Percentiles rank a stretch among this genome's conserved stretches.
phyloP scores from a whole-genome alignment of 2,113 vertebrate genomes.

The Ailuropoda melanoleuca region DNA sequence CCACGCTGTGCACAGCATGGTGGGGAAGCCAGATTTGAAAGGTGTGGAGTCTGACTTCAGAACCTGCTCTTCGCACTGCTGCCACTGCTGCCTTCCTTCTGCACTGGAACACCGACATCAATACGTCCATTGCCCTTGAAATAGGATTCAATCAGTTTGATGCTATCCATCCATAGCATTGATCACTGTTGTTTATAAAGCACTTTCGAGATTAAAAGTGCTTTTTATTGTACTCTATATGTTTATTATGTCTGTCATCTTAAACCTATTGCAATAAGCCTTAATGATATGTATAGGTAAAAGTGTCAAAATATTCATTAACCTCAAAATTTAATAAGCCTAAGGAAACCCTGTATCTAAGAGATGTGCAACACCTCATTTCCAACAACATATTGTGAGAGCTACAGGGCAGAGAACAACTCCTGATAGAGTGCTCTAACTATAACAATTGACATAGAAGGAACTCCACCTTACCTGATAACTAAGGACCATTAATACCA shows the following conservation, averaged over 20 bases:
- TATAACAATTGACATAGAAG: neutral
- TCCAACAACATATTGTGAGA: neutral
- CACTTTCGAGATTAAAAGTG: constrained; percentile 71
- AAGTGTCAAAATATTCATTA: constrained; percentile 66
- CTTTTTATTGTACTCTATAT: constrained; percentile 62
- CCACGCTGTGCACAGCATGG: fast-evolving
- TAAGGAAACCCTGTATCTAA: neutral
- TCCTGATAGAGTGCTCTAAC: neutral
- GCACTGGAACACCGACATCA: neutral
- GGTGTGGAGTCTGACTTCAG: fast-evolving
- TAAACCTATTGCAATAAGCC: constrained; percentile 55
- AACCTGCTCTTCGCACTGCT: fast-evolving
- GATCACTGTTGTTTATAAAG: constrained; percentile 65
- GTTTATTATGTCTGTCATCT: constrained; percentile 65
- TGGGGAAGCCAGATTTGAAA: neutral
- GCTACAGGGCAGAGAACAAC: neutral
- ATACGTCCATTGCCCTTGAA: constrained; percentile 42
- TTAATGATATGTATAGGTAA: constrained; percentile 53
- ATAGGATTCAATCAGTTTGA: constrained; percentile 48
- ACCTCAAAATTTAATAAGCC: constrained; percentile 50
- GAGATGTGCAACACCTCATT: neutral
- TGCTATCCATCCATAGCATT: constrained; percentile 47
- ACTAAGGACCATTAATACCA: neutral
- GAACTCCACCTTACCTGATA: neutral
- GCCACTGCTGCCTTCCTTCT: fast-evolving